Evolutionary conservation across 2,888 invertebrate genomes (phyloP).

Genomic region (Erpobdella octoculata): DNA sequence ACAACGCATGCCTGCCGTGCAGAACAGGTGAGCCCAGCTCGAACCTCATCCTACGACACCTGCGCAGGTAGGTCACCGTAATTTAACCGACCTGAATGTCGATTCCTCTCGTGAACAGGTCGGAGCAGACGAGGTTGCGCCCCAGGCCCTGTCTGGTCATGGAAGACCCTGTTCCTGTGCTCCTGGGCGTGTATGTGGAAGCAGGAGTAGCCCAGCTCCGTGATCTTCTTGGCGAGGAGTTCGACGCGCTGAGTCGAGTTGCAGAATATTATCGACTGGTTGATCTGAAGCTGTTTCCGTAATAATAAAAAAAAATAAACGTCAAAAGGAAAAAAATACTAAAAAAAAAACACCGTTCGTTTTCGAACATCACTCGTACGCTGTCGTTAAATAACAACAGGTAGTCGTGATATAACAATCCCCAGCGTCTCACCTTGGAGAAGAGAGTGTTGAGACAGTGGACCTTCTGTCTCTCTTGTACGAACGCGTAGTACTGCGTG

Average conservation of each 20-base stretch:
- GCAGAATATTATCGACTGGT: conserved; percentile 99
- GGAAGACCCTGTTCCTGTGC: conserved; percentile 89
- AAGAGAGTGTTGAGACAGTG: conserved; percentile 98
- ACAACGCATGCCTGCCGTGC: too few species aligned
- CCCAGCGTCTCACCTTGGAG: conserved; percentile 94
- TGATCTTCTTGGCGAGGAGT: conserved; percentile 96
- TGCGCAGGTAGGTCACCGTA: too few species aligned
- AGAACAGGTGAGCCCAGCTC: not conserved
- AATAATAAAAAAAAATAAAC: not conserved
- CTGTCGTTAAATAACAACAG: too few species aligned
- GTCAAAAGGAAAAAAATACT: too few species aligned
- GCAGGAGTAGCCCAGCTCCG: conserved; percentile 98
- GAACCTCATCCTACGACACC: not conserved
- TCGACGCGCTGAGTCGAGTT: conserved; percentile 99
- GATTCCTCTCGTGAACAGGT: conserved; percentile 31
- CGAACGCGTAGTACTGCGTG: conserved; percentile 99
- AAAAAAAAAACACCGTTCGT: too few species aligned
- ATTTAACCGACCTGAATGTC: conserved; percentile 26
- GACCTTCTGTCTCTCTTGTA: conserved; percentile 98
- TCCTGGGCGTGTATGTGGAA: conserved; percentile 99
- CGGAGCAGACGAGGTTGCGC: conserved; percentile 75
- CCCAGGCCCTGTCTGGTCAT: conserved; percentile 78
- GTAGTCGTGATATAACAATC: too few species aligned
- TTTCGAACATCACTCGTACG: too few species aligned
- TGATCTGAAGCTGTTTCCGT: conserved; percentile 79